phyloP scores from a whole-genome alignment of 2,888 invertebrate genomes.

The Drosophila prolongata region DNA sequence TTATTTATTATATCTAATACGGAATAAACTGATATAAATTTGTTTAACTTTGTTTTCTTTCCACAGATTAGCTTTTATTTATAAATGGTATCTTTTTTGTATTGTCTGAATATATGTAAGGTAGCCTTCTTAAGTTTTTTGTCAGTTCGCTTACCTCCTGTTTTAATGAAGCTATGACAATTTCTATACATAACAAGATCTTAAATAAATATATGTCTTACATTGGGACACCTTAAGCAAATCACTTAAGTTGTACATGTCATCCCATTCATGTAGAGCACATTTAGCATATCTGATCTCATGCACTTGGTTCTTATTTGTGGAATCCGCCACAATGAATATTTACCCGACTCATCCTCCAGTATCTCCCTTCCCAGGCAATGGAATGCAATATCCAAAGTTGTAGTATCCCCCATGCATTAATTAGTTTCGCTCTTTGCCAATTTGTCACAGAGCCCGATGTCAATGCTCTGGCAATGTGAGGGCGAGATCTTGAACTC shows the following conservation, averaged over 20 bases:
- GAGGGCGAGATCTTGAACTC: slow-evolving; percentile 26
- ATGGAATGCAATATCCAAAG: slow-evolving; percentile 46
- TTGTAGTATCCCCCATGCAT: slow-evolving; percentile 42
- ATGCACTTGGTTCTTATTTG: neutral
- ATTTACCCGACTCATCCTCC: slow-evolving; percentile 1
- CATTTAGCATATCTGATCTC: neutral
- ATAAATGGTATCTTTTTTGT: no score
- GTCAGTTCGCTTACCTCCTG: no score
- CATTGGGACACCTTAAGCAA: neutral
- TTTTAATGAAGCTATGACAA: no score
- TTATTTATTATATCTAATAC: no score
- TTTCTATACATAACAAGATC: no score
- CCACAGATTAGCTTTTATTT: no score
- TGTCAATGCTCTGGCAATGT: slow-evolving; percentile 37
- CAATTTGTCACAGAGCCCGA: slow-evolving; percentile 65
- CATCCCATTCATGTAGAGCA: neutral
- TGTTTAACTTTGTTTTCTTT: no score
- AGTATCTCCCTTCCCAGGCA: neutral
- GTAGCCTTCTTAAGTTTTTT: no score
- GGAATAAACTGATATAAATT: no score
- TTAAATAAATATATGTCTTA: no score
- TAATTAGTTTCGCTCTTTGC: slow-evolving; percentile 68
- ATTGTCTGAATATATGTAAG: no score
- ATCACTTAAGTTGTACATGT: neutral
- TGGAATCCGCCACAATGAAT: slow-evolving; percentile 20